Evolutionary conservation across 92 coral and sea anemone genomes (phyloP).

Genomic region (Zoanthus sociatus): DNA sequence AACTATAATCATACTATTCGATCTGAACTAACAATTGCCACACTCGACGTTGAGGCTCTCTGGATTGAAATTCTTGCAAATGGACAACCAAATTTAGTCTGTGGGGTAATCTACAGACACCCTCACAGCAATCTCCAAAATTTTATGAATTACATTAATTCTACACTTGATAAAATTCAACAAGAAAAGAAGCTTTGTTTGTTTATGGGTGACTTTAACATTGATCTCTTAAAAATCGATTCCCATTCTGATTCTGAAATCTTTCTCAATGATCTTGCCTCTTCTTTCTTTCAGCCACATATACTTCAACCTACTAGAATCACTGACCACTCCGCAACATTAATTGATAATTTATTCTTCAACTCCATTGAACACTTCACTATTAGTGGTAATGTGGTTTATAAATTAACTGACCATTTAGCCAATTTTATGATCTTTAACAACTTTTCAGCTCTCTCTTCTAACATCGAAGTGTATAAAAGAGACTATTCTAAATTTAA

Average conservation of each 20-base stretch:
- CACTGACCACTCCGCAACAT: slow-evolving; percentile 59
- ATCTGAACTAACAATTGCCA: slow-evolving; percentile 39
- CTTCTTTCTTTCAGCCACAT: slow-evolving; percentile 56
- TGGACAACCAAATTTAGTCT: slow-evolving; percentile 54
- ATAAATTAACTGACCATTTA: slow-evolving; percentile 57
- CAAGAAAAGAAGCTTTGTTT: slow-evolving; percentile 44
- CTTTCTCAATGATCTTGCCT: slow-evolving; percentile 30
- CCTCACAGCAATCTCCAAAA: slow-evolving; percentile 46
- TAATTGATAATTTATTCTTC: slow-evolving; percentile 68
- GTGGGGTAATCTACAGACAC: slow-evolving; percentile 70
- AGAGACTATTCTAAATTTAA: slow-evolving; percentile 59
- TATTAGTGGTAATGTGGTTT: slow-evolving; percentile 61
- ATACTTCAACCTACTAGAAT: slow-evolving; percentile 66
- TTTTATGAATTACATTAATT: slow-evolving; percentile 43
- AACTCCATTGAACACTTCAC: slow-evolving; percentile 59
- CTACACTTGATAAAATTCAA: slow-evolving; percentile 35
- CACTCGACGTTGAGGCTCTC: slow-evolving; percentile 57
- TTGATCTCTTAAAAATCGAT: slow-evolving; percentile 51
- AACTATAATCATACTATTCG: slow-evolving; percentile 30
- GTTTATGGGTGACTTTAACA: slow-evolving; percentile 51
- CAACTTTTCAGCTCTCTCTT: slow-evolving; percentile 52
- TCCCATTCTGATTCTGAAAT: slow-evolving; percentile 13
- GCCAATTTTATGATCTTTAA: slow-evolving; percentile 62
- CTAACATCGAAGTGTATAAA: slow-evolving; percentile 41
- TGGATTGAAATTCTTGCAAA: slow-evolving; percentile 64